Percentiles rank a stretch among this genome's conserved stretches.
phyloP scores from a whole-genome alignment of 1,140 invertebrate genomes.

The Anastrepha ludens region DNA sequence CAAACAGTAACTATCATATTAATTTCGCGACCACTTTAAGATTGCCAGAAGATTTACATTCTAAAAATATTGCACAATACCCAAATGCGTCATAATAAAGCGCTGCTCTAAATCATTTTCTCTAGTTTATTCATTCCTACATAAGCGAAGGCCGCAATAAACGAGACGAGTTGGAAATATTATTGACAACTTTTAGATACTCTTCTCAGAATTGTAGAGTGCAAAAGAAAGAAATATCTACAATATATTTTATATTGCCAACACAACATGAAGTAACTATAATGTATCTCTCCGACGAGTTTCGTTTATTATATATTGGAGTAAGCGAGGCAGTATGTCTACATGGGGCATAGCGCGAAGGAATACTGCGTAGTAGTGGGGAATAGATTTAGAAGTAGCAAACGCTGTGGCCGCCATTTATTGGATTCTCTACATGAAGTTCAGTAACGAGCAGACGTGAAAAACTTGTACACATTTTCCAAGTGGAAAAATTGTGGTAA shows the following conservation, averaged over 20 bases:
- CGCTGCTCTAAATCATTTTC: neutral
- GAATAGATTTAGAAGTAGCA: constrained; percentile 10
- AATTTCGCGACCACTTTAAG: too few species aligned
- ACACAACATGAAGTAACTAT: neutral
- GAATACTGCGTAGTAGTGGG: neutral
- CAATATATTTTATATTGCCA: neutral
- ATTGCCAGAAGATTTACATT: neutral
- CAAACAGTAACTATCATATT: too few species aligned
- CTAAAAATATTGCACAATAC: neutral
- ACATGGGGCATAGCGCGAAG: neutral
- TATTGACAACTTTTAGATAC: too few species aligned
- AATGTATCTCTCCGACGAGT: neutral
- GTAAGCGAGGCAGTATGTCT: neutral
- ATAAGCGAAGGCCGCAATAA: neutral
- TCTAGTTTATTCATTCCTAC: neutral
- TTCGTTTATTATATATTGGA: neutral
- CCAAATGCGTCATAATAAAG: neutral
- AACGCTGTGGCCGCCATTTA: constrained; percentile 47
- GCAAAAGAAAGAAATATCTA: neutral
- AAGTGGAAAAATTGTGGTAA: constrained; percentile 44
- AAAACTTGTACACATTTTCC: constrained; percentile 52
- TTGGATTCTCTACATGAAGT: constrained; percentile 48
- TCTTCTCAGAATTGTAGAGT: neutral
- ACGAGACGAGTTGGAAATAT: neutral
- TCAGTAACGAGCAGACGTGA: constrained; percentile 36